Base-by-base conservation (phyloP, 1,140 invertebrate species). In the Drosophila dunni region DNA sequence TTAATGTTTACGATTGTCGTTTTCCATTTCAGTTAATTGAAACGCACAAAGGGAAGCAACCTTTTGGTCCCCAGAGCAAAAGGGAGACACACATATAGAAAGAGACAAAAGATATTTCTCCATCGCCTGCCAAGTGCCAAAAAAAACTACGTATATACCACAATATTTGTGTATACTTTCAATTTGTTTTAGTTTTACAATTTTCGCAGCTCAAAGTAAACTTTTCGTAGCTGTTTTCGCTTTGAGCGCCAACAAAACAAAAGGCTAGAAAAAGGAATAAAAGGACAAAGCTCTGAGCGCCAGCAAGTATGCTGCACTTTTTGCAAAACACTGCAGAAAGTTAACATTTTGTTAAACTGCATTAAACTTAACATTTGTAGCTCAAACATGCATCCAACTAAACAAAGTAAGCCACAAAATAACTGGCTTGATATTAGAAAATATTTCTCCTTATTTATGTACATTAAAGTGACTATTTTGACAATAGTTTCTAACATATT, bases 21-120 rank as follows among this genome's bases (percentile, higher is more conserved):
- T 88, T 84, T 78, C 83, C 88, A 88, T 88, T 89, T 72, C 73
- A 80, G 84, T 88, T 88, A 88, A 88, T 88, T 88, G 83, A 88
- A 88, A 88, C 65, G 66, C 42, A 68, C 56, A 68, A 77, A 62
- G 66, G 58, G 13, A 72, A 40, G 7, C 53, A 15, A 42, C 34
- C 57, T 38, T 53, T 53, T 13, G 33, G 33, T 33, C 50, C 33
- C 7, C n/a, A 53, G n/a, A 6, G 7, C n/a, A 11, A 20, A 51
- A 6, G 3, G 17, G 8, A 17, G 17, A 29, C 6, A 58, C 57
- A 36, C 5, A 61, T 24, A 38, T 1, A 38, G 29, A 7, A 6
- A 20, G 58, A 10, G 15, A 24, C n/a, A 51, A 17, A 34, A 51
- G 24, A 29, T 54, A 44, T 64, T 36, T 15, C 45, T 42, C 65